phyloP scores from a whole-genome alignment of 2,888 invertebrate genomes.

The Diogma glabrata region DNA sequence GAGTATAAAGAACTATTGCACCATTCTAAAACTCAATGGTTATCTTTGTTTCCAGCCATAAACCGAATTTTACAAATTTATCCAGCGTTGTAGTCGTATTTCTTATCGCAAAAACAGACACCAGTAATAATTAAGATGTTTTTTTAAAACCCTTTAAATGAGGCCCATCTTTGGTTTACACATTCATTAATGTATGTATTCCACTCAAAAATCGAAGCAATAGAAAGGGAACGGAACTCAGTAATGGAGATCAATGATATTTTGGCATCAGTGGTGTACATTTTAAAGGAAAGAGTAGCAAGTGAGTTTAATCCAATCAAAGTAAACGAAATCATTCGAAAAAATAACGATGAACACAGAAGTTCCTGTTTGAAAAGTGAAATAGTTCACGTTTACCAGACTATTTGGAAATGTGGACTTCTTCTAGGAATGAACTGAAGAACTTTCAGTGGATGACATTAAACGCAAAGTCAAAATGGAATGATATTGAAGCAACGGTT shows the following conservation, averaged over 20 bases:
- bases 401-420: not conserved
- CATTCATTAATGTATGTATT: no score
- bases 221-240: not conserved
- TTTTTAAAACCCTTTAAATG: conserved; percentile 3
- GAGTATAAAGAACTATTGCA: not conserved
- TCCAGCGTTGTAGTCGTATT: no score
- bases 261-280: not conserved
- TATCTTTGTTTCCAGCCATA: not conserved
- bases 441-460: not conserved
- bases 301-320: not conserved
- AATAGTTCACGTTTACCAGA: not conserved
- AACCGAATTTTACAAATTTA: not conserved
- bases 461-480: not conserved
- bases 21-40: not conserved
- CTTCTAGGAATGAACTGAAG: not conserved
- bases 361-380: not conserved
- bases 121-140: no score
- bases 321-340: not conserved
- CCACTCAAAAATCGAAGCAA: no score
- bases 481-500: not conserved
- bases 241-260: not conserved
- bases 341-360: not conserved
- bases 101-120: no score
- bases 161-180: not conserved
- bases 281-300: not conserved